Evolutionary conservation across 2,888 invertebrate genomes (phyloP).

Genomic region (Lithophane leautieri): DNA sequence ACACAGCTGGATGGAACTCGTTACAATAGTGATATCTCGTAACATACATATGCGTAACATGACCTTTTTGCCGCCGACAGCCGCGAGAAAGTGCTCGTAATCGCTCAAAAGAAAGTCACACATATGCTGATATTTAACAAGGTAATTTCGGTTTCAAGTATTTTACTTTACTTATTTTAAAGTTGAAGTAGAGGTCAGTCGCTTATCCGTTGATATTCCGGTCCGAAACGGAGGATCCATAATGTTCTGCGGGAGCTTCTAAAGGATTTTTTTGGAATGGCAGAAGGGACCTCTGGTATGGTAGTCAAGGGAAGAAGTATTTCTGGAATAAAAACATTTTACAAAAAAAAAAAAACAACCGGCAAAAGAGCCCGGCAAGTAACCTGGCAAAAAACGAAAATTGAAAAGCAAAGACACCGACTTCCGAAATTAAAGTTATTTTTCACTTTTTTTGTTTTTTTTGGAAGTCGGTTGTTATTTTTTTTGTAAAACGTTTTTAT

Average conservation of each 20-base stretch:
- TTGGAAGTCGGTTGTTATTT: no score
- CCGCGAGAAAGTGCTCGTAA: constrained; percentile 48
- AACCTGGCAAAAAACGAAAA: no score
- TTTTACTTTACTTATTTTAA: not conserved
- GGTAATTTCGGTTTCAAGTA: constrained; percentile 11
- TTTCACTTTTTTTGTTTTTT: no score
- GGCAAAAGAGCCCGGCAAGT: no score
- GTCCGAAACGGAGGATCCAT: not conserved
- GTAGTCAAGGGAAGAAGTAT: no score
- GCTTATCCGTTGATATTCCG: not conserved
- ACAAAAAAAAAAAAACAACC: no score
- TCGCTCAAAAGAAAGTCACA: constrained; percentile 44
- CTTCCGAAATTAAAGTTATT: no score
- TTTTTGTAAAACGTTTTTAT: no score
- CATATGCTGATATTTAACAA: constrained; percentile 23
- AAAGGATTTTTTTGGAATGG: not conserved
- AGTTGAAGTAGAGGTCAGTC: constrained; percentile 2
- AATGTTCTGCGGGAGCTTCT: not conserved
- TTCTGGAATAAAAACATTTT: no score
- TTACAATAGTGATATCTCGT: constrained; percentile 49
- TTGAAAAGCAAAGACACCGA: no score
- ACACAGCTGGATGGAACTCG: not conserved
- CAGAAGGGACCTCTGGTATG: no score
- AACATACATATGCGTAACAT: constrained; percentile 30
- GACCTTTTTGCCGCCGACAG: constrained; percentile 43